These are phyloP conservation scores for Monopis laevigella DNA, from an alignment of 2,888 invertebrate species.

Conservation along the genomic window DNA sequence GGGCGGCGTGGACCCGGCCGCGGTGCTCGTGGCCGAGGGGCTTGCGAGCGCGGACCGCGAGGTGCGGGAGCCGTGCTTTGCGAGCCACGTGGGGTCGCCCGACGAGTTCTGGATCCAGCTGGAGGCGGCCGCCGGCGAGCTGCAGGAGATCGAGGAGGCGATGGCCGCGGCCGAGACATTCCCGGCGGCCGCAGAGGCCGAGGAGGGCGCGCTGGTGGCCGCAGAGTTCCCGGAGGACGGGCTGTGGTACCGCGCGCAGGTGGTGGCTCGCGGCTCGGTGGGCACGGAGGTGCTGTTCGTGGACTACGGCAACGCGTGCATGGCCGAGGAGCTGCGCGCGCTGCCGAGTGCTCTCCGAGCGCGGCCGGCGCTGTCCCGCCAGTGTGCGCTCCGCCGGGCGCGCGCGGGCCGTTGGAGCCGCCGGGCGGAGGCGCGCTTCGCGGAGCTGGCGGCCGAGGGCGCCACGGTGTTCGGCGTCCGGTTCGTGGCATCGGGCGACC, in stretches of 20 bases:
- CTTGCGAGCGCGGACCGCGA: slow-evolving; percentile 65
- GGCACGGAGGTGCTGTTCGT: slow-evolving; percentile 72
- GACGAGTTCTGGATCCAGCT: slow-evolving; percentile 83
- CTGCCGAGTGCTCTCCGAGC: slow-evolving; percentile 69
- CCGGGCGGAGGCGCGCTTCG: slow-evolving; percentile 72
- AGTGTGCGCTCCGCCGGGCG: slow-evolving; percentile 70
- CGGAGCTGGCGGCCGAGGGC: slow-evolving; percentile 74
- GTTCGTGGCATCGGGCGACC: slow-evolving; percentile 72
- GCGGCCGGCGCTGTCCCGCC: slow-evolving; percentile 68
- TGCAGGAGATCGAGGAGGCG: slow-evolving; percentile 68
- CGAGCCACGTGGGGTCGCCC: slow-evolving; percentile 78
- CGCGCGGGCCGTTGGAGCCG: slow-evolving; percentile 72
- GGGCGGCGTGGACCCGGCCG: slow-evolving; percentile 68
- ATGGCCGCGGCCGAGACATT: slow-evolving; percentile 66
- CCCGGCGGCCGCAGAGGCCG: slow-evolving; percentile 47
- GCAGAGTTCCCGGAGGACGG: slow-evolving; percentile 73
- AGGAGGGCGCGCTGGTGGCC: slow-evolving; percentile 69
- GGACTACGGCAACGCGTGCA: slow-evolving; percentile 74
- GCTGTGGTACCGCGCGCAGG: slow-evolving; percentile 74
- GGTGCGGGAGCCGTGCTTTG: slow-evolving; percentile 70
- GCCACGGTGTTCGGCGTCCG: slow-evolving; percentile 75
- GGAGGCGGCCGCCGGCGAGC: slow-evolving; percentile 65
- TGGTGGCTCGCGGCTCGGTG: slow-evolving; percentile 64
- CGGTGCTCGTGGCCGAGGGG: slow-evolving; percentile 67
- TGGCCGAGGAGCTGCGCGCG: slow-evolving; percentile 64